Base-by-base conservation (phyloP, 2,888 invertebrate species). In the Pseudococcus longispinus region DNA sequence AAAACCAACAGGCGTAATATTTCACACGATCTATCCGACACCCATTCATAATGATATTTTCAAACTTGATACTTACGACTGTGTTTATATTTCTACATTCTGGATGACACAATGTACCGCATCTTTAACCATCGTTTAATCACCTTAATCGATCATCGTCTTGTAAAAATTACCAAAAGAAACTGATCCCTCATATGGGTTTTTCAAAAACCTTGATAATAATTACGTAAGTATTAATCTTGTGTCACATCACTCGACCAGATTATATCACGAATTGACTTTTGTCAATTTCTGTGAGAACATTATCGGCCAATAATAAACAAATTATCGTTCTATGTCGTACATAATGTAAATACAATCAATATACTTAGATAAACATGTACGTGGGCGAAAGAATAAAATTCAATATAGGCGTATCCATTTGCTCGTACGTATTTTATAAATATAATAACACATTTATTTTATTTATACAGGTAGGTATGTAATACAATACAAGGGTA, bases 341-440 rank as follows among this genome's bases (percentile, higher is more conserved):
- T 80, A 37, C 74, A 29, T 32, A 77, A 77, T 32, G 20, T 20
- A 42, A 80, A 42, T 20, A 80, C 77, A 80, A 80, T 80, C 77
- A 42, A 80, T 80, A 80, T 20, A 42, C 29, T 6, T 42, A 13
- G 37, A 37, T 37, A 37, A 37, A 37, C 37, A 37, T 37, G 20
- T n/a, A 80, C 42, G 77, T 80, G 77, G 77, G 77, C 77, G 77
- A 80, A 80, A 80, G 77, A 80, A 80, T 80, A 80, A 80, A 80
- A 80, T 80, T 80, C 20, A 80, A 80, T 80, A 80, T 42, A 80
- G 77, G 77, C 77, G 77, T 80, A 80, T 42, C 42, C 77, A 42
- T 80, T 80, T 42, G 60, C 15, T 13, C 11, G 23, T 60, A 42
- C 29, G 42, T 80, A 80, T 80, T 80, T 80, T 80, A 42, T 80